These are phyloP conservation scores for Pagrus major DNA, from an alignment of 2,113 vertebrate species.

Conservation along the genomic window DNA sequence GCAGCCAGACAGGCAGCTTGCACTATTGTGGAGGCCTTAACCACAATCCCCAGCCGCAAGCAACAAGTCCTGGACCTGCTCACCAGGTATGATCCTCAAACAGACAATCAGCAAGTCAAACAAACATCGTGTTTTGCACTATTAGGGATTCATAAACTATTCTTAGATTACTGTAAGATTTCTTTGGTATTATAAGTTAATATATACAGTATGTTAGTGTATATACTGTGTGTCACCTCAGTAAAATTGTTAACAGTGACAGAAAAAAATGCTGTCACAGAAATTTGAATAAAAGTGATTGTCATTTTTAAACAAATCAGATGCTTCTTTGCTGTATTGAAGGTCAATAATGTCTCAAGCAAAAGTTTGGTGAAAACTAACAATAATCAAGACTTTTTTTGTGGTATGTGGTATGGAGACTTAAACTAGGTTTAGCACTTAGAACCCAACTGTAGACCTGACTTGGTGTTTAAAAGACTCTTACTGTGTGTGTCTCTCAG, in stretches of 20 bases:
- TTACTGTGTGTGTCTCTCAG: constrained; percentile 73
- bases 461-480: not conserved
- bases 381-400: not conserved
- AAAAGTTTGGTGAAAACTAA: no score
- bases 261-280: not conserved
- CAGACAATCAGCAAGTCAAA: not conserved
- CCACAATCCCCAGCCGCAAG: constrained; percentile 95
- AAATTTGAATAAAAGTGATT: not conserved
- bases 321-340: not conserved
- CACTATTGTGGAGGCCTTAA: constrained; percentile 96
- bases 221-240: not conserved
- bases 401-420: not conserved
- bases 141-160: not conserved
- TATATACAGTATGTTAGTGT: not conserved
- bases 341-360: not conserved
- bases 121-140: not conserved
- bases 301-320: not conserved
- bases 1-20: constrained; percentile 97
- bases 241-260: not conserved
- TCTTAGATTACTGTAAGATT: not conserved
- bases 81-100: constrained; percentile 88
- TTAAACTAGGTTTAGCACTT: not conserved
- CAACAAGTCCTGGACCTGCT: constrained; percentile 98
- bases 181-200: not conserved
- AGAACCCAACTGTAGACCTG: not conserved